phyloP scores from a whole-genome alignment of 2,113 vertebrate species.

The Oryctolagus cuniculus region DNA sequence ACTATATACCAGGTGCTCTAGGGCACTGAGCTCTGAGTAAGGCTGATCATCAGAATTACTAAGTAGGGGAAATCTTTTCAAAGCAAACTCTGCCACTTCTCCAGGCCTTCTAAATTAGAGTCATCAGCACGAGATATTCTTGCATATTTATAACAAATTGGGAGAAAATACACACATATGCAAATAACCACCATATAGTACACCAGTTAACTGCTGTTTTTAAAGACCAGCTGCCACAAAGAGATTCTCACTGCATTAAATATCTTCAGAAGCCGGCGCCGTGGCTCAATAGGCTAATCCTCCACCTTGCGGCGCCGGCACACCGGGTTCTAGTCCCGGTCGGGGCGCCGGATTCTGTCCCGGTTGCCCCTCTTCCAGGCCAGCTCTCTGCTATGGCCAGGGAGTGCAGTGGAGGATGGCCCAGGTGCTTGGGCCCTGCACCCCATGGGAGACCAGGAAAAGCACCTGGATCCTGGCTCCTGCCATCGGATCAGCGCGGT shows the following conservation, averaged over 20 bases:
- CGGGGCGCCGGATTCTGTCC: too few relatives aligned
- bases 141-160: not conserved
- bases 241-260: constrained; percentile 59
- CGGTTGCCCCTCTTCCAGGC: too few relatives aligned
- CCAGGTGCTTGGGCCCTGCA: too few relatives aligned
- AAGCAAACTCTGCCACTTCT: constrained; percentile 1
- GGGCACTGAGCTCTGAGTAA: constrained; percentile 49
- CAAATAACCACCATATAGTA: constrained; percentile 29
- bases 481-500: too few relatives aligned
- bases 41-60: constrained; percentile 56
- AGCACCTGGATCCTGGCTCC: too few relatives aligned
- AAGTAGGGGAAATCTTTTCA: constrained; percentile 46
- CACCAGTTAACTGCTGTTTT: constrained; percentile 32
- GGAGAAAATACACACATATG: constrained; percentile 5
- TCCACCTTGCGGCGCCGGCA: too few relatives aligned
- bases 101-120: constrained; percentile 15
- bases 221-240: not conserved
- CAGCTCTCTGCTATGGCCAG: too few relatives aligned
- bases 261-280: too few relatives aligned
- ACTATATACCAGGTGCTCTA: constrained; percentile 68
- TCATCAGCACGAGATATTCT: not conserved
- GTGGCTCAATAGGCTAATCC: too few relatives aligned
- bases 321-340: too few relatives aligned
- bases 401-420: too few relatives aligned
- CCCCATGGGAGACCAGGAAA: too few relatives aligned